A percentile compares a stretch with the other conserved stretches of the same genome.
These are phyloP conservation scores for Sebastes glaucus DNA, from an alignment of 2,797 vertebrate genomes.

Conservation along the genomic window DNA sequence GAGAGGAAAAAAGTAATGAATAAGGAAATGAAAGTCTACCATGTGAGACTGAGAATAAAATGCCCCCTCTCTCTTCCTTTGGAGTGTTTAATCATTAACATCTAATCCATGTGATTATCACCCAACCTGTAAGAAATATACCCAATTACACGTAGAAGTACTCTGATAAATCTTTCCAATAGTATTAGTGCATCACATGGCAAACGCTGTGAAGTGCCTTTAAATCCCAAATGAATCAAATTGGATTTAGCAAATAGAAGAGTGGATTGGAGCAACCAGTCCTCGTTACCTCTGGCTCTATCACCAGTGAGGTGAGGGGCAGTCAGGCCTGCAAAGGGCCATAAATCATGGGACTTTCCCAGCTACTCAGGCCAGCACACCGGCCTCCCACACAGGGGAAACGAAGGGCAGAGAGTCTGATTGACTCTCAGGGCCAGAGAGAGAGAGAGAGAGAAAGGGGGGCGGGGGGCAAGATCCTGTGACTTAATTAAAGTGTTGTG, in stretches of 20 bases:
- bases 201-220: slow-evolving; percentile 28
- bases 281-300: slow-evolving; percentile 72
- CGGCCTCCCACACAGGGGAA: slow-evolving; percentile 76
- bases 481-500: slow-evolving; percentile 77
- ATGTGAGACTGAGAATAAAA: slow-evolving; percentile 69
- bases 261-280: slow-evolving; percentile 61
- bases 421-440: slow-evolving; percentile 59
- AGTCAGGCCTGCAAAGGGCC: slow-evolving; percentile 80
- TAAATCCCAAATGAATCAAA: slow-evolving; percentile 68
- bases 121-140: slow-evolving; percentile 62
- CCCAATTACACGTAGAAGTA: slow-evolving; percentile 60
- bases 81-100: slow-evolving; percentile 77
- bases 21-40: slow-evolving; percentile 66
- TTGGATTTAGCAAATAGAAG: slow-evolving; percentile 67
- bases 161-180: slow-evolving; percentile 44
- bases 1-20: slow-evolving; percentile 48
- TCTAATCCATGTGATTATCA: slow-evolving; percentile 67
- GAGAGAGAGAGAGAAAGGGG: slow-evolving; percentile 8
- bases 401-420: slow-evolving; percentile 73
- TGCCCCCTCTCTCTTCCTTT: slow-evolving; percentile 31
- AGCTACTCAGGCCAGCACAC: slow-evolving; percentile 71
- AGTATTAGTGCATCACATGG: slow-evolving; percentile 41
- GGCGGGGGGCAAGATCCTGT: slow-evolving; percentile 46
- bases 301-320: slow-evolving; percentile 71
- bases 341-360: slow-evolving; percentile 84